Evolutionary conservation across 2,797 vertebrate species (phyloP).

Genomic region (Mus minutoides): DNA sequence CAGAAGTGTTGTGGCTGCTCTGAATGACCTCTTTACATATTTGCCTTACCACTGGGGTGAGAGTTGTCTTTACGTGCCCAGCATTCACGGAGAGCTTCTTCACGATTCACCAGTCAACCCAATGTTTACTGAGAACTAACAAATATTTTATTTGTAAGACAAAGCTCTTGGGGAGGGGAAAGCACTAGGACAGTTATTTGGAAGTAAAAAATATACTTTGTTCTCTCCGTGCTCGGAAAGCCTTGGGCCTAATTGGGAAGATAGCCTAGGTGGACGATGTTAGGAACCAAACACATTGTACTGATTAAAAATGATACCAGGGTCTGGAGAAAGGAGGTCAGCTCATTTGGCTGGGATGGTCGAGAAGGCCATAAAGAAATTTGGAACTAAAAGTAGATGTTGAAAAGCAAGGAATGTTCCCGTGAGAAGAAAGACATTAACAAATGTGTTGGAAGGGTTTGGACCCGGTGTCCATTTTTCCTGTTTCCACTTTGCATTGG

Average conservation of each 20-base stretch:
- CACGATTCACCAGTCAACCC: background rate
- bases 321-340: background rate
- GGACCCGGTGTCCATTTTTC: background rate
- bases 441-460: background rate
- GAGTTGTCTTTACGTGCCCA: background rate
- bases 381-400: background rate
- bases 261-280: background rate
- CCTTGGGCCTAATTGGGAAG: background rate
- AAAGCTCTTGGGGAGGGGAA: background rate
- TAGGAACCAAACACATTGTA: background rate
- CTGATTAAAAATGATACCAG: constrained; percentile 26
- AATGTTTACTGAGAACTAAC: constrained; percentile 12
- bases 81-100: background rate
- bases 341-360: background rate
- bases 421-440: background rate
- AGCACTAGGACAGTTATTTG: background rate
- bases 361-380: constrained; percentile 5
- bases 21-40: background rate
- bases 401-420: background rate
- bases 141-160: constrained; percentile 43
- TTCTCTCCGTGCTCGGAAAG: background rate
- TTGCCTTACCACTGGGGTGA: background rate
- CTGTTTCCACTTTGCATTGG: constrained; percentile 26
- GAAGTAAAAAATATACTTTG: background rate
- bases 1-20: background rate